Evolutionary conservation across 1,140 invertebrate species (phyloP).

Genomic region (Caenorhabditis briggsae): DNA sequence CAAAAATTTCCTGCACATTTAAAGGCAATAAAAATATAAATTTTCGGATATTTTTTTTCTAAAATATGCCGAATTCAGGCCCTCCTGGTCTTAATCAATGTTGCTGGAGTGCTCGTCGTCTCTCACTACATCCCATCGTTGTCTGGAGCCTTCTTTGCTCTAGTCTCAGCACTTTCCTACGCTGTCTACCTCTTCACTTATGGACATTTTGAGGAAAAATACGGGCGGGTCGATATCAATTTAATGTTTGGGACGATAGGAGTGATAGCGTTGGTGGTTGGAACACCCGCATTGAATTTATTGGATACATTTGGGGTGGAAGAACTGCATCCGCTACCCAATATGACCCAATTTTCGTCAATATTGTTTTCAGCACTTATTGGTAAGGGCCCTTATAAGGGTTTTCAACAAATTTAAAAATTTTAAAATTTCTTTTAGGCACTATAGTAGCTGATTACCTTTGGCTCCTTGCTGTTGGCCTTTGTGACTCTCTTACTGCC

Average conservation of each 20-base stretch:
- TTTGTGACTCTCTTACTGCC: conserved; percentile 63
- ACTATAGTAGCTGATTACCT: conserved; percentile 64
- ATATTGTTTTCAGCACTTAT: conserved; percentile 60
- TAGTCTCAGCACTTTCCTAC: conserved; percentile 61
- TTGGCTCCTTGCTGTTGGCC: conserved; percentile 60
- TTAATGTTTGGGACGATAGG: conserved; percentile 66
- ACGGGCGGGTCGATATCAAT: conserved; percentile 64
- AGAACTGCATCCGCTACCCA: conserved; percentile 56
- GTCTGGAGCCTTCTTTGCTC: conserved; percentile 55
- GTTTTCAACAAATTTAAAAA: background rate
- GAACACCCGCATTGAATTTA: conserved; percentile 58
- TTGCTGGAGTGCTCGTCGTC: conserved; percentile 61
- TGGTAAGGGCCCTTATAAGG: conserved; percentile 28
- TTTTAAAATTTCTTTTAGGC: conserved; percentile 48
- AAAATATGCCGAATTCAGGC: conserved; percentile 13
- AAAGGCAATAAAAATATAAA: too few species aligned
- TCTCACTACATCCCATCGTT: conserved; percentile 58
- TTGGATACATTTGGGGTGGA: conserved; percentile 59
- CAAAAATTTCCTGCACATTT: too few species aligned
- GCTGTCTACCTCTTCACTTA: conserved; percentile 63
- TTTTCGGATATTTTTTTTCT: background rate
- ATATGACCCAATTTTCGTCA: conserved; percentile 44
- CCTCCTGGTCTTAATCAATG: conserved; percentile 60
- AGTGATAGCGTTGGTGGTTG: conserved; percentile 48
- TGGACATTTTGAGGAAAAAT: conserved; percentile 59